phyloP scores from a whole-genome alignment of 1,140 invertebrate genomes.

The Polyergus mexicanus region DNA sequence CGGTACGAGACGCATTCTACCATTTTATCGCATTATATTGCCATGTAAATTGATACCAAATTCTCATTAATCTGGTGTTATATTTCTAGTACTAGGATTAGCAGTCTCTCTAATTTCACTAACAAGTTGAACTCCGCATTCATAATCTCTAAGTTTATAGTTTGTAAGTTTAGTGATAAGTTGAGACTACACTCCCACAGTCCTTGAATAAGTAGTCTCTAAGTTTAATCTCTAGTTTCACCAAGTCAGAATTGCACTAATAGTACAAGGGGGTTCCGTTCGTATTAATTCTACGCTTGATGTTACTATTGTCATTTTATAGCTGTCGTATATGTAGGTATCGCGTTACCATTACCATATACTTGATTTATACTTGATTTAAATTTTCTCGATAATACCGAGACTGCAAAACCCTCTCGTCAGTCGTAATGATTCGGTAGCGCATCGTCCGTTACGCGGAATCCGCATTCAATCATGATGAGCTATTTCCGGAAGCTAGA shows the following conservation, averaged over 20 bases:
- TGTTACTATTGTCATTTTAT: constrained; percentile 2
- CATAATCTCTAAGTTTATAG: constrained; percentile 30
- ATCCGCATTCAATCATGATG: constrained; percentile 37
- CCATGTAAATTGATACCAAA: not conserved
- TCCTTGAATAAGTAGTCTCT: constrained; percentile 46
- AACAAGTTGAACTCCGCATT: constrained; percentile 26
- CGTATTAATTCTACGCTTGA: constrained; percentile 32
- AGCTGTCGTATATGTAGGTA: not conserved
- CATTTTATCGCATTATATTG: too few relatives aligned
- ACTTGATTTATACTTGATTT: too few relatives aligned
- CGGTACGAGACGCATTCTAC: not conserved
- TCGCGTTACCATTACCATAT: constrained; percentile 1
- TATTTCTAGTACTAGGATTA: constrained; percentile 16
- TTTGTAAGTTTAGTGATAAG: constrained; percentile 36
- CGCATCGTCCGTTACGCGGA: constrained; percentile 9
- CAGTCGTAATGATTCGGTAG: not conserved
- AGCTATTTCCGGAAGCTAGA: constrained; percentile 59
- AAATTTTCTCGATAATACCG: not conserved
- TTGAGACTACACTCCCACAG: constrained; percentile 17
- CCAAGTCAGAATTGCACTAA: constrained; percentile 46
- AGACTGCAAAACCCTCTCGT: not conserved
- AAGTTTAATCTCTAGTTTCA: constrained; percentile 44
- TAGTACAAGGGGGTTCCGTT: not conserved
- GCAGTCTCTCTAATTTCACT: constrained; percentile 12
- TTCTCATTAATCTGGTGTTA: constrained; percentile 7